Base-by-base conservation (phyloP, 2,797 vertebrate genomes). In the Sparus aurata region DNA sequence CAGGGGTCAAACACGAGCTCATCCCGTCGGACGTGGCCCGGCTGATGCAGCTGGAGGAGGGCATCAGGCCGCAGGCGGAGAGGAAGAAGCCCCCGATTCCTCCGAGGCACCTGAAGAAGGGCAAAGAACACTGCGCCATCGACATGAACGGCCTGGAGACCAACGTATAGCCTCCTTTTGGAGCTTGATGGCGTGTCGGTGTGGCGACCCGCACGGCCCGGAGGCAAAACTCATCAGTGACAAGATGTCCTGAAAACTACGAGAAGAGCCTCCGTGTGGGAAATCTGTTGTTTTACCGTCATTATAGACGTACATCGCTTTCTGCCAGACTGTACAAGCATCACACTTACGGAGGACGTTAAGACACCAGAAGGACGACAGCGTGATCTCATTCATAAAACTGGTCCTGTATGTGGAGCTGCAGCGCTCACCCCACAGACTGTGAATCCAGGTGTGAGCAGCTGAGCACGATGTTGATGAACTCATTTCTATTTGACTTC, bases 101-200 rank as follows among this genome's bases (percentile, higher is more conserved):
- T 1, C 95, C 95, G 0, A 85, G 95, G 76, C 93, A 95, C 86
- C 82, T 90, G n/a, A 95, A 94, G 86, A 95, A 94, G 78, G 88
- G 89, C 83, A 96, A 96, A 92, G 96, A 97, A 79, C 97, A 98
- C 88, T 98, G 97, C 86, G 90, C 96, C 84, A 96, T 99, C 62
- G 97, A 99, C 92, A 98, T 99, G 94, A 97, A 96, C 23, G 97
- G 98, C 93, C 95, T 99, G 22, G 98, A 99, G 95, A 99, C 97
- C 79, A 99, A 97, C 0, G 95, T 96, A 90, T 95, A 95, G 86
- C 83, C 83, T 62, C 79, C 46, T 23, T 13, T 13, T 38, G 17
- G 10, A 41, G 60, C 46, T 4, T 30, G 27, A 53, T 0, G 1
- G 15, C 1, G 34, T 5, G 34, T 34, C 6, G 30, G 30, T 34